Conservation (phyloP, 2,888 invertebrate species). For the Hesperia comma region DNA sequence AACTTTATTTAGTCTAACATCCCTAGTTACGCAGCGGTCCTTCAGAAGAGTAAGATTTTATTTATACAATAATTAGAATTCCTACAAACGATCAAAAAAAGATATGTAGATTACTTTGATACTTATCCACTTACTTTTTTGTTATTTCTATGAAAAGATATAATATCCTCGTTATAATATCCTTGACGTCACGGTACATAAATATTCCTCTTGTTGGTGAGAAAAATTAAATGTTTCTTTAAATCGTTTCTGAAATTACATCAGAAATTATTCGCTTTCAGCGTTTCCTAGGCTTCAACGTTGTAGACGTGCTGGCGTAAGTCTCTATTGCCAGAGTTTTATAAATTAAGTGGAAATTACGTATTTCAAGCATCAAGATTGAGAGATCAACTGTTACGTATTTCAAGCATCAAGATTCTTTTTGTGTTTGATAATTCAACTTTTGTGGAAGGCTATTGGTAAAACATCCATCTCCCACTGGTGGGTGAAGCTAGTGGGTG, state of each 20-base stretch:
- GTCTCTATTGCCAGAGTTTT: too few relatives aligned
- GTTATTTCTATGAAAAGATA: background rate
- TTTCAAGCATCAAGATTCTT: too few relatives aligned
- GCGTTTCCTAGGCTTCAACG: background rate
- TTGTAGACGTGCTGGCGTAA: background rate
- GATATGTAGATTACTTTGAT: background rate
- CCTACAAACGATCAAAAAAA: background rate
- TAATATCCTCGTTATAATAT: background rate
- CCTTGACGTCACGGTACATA: background rate
- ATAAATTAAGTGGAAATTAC: too few relatives aligned
- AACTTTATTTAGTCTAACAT: background rate
- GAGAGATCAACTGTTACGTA: too few relatives aligned
- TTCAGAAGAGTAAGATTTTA: background rate
- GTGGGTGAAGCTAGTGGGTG: too few relatives aligned
- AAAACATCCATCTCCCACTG: too few relatives aligned
- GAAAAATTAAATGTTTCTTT: background rate
- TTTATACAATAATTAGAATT: background rate
- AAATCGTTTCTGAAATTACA: background rate
- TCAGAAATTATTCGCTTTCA: background rate
- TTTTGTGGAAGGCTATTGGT: too few relatives aligned
- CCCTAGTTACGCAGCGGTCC: background rate
- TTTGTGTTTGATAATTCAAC: too few relatives aligned
- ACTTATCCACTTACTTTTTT: constrained; percentile 1
- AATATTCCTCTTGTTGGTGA: background rate
- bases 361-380: too few relatives aligned